Evolutionary conservation across 2,797 vertebrate genomes (phyloP).

Genomic region (Mus minutoides): DNA sequence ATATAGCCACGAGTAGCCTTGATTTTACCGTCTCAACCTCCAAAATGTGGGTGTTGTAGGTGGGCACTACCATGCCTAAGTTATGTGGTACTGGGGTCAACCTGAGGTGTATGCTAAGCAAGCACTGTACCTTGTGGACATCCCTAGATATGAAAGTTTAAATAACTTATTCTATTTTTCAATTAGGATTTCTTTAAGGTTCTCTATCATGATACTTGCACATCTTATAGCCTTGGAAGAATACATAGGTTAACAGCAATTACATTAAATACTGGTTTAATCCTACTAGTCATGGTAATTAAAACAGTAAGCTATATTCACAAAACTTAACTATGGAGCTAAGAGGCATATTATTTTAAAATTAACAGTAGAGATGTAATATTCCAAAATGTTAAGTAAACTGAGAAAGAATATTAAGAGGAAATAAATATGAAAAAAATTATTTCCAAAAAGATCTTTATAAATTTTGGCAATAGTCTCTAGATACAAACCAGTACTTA

Average conservation of each 20-base stretch:
- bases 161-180: conserved; percentile 49
- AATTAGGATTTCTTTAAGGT: neutral
- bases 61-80: neutral
- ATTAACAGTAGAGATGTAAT: neutral
- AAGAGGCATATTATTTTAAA: neutral
- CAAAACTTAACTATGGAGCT: neutral
- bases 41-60: neutral
- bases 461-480: conserved; percentile 7
- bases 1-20: neutral
- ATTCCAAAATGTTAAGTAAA: conserved; percentile 53
- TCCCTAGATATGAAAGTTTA: neutral
- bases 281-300: neutral
- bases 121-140: neutral
- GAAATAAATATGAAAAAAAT: conserved; percentile 48
- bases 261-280: conserved; percentile 20
- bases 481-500: conserved; percentile 14
- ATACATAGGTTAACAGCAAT: neutral
- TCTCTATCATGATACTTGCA: neutral
- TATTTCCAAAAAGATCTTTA: neutral
- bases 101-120: neutral
- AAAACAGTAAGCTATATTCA: neutral
- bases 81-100: neutral
- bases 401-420: conserved; percentile 17
- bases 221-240: neutral
- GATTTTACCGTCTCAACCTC: neutral